Evolutionary conservation across 2,888 invertebrate species (phyloP), one percentile per base, ranked within the genome.

Genomic region (Melikaiella ostensackeni): DNA sequence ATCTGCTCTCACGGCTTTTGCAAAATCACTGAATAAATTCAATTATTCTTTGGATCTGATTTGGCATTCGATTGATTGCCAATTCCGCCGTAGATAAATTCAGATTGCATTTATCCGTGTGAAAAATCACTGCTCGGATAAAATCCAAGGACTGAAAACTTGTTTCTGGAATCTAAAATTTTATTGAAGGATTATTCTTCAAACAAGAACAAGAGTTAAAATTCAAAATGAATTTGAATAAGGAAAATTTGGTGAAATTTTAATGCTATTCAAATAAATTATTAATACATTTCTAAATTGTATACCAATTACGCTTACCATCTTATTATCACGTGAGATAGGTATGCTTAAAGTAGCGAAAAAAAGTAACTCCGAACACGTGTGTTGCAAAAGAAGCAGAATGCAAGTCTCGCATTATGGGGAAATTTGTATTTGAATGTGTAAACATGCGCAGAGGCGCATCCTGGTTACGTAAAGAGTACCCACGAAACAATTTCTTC

Each of bases 391-490:
- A 70, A 70, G 42, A 30, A 70, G 70, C n/a, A 57, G 70, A 70
- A 70, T 50, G 70, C 70, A 70, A 70, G 46, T 70, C 46, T 70
- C 46, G 42, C 50, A 70, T 70, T 70, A 70, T 70, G 70, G 46
- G 70, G 46, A 70, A 70, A 70, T 70, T 70, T 70, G 46, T 50
- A 70, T 70, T 70, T 70, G 70, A 70, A 70, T 70, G 70, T 46
- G 46, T 70, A 70, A 46, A 30, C 50, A 30, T 38, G 66, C 46
- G 27, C 27, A 66, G 27, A 66, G 66, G 42, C 46, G 70, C 70
- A 70, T 70, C 50, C 30, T 50, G 70, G 19, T 70, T 50, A 70
- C 70, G 46, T 70, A 70, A 70, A 27, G 46, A 50, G 46, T 57
- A 24, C 4, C 24, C 13, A 6, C 46, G 27, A 19, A 30, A 50